Base-by-base conservation (phyloP, 2,888 invertebrate species). In the Agrotis segetum region DNA sequence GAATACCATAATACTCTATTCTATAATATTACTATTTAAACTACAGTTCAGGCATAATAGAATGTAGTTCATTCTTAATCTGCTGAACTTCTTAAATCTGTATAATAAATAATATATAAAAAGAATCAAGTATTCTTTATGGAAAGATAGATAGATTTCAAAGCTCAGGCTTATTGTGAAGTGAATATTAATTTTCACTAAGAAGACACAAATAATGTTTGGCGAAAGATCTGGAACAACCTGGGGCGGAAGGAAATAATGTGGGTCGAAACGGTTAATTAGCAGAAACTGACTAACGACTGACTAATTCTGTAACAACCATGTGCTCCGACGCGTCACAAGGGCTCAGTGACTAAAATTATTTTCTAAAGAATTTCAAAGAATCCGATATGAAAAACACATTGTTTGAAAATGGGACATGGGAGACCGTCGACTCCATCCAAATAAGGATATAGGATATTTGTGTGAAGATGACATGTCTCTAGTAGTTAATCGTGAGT, bases 271-370 rank as follows among this genome's bases (percentile, higher is more conserved):
- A 81, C 67, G 68, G 83, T 82, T 86, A 88, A 88, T 88, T 85
- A 86, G 70, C 70, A 77, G 82, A 84, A 87, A 80, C 83, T 87
- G 84, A 88, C 83, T 86, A 90, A 88, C 76, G 78, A 74, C 77
- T 86, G 89, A 89, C 87, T 88, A 89, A 89, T 86, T 85, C 74
- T 69, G 79, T 83, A 80, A 75, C 71, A 82, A 75, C 74, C 77
- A 85, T 79, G 78, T 84, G 83, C 72, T 77, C 68, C 61, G 67
- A 59, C 70, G 34, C 71, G 74, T 69, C 79, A 77, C 69, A 83
- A 86, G 83, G 83, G 81, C 67, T 72, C 44, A 17, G 66, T 86
- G 81, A 85, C 87, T 77, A 84, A 85, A 85, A 79, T 60, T 53
- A 64, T 86, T 81, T 85, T 84, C 72, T 52, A 58, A 53, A 46